phyloP scores from a whole-genome alignment of 1,140 invertebrate species.

The Zaprionus taronus region DNA sequence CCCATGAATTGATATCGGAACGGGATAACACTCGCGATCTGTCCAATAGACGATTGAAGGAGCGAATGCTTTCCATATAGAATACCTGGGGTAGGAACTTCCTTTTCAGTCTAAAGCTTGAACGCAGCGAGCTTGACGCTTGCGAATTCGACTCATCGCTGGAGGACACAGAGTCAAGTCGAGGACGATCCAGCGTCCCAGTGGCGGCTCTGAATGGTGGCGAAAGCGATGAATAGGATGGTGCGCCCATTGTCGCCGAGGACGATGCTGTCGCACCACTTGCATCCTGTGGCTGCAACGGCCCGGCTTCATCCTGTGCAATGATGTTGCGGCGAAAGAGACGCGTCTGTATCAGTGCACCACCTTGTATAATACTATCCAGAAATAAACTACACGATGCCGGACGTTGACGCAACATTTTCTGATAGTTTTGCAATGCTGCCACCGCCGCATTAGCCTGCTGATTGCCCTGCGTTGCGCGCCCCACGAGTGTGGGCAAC shows the following conservation, averaged over 20 bases:
- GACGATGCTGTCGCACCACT: conserved; percentile 24
- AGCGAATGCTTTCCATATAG: conserved; percentile 85
- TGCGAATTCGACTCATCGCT: conserved; percentile 78
- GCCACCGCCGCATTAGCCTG: conserved; percentile 92
- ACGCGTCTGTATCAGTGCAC: conserved; percentile 77
- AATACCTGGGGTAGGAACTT: conserved; percentile 73
- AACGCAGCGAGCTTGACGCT: conserved; percentile 65
- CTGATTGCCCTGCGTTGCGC: conserved; percentile 90
- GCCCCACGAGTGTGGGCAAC: conserved; percentile 91
- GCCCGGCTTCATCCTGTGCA: conserved; percentile 54
- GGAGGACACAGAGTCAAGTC: conserved; percentile 78
- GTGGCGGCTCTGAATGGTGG: conserved; percentile 12
- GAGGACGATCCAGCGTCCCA: conserved; percentile 59
- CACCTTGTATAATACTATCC: conserved; percentile 90
- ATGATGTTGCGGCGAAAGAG: conserved; percentile 81
- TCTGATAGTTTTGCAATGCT: conserved; percentile 91
- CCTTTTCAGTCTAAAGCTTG: conserved; percentile 76
- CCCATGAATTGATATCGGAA: conserved; percentile 91
- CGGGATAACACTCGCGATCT: conserved; percentile 91
- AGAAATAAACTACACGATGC: conserved; percentile 93
- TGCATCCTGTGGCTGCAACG: conserved; percentile 53
- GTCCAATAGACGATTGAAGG: conserved; percentile 88
- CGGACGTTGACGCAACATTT: conserved; percentile 91
- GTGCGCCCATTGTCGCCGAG: conserved; percentile 17
- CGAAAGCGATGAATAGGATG: conserved; percentile 10